Percentiles rank a stretch among this genome's conserved stretches.
Evolutionary conservation across 2,797 vertebrate species (phyloP).

Genomic region (Gallinago stenura): DNA sequence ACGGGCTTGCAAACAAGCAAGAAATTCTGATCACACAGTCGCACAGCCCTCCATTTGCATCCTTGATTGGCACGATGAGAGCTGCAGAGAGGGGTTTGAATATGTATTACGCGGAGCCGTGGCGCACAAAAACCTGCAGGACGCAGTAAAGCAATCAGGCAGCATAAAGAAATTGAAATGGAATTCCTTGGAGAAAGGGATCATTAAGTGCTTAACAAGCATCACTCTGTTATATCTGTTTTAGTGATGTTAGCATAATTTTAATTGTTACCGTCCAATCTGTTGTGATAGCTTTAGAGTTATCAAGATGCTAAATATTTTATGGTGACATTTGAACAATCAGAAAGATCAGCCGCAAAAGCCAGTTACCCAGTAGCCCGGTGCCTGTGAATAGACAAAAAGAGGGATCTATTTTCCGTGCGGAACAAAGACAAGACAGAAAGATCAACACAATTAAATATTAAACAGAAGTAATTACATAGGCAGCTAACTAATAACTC

Average conservation of each 20-base stretch:
- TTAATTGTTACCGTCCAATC: constrained; percentile 71
- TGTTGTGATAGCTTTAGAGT: constrained; percentile 74
- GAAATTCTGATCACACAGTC: constrained; percentile 77
- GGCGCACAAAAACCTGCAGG: constrained; percentile 66
- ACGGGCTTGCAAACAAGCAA: constrained; percentile 74
- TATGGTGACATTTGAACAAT: constrained; percentile 67
- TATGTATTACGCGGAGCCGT: constrained; percentile 55
- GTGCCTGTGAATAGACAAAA: constrained; percentile 29
- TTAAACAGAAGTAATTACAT: constrained; percentile 70
- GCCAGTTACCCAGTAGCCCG: constrained; percentile 12
- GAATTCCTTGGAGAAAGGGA: constrained; percentile 72
- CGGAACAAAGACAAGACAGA: constrained; percentile 67
- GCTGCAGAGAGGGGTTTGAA: constrained; percentile 53
- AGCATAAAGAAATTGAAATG: constrained; percentile 70
- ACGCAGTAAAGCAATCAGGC: constrained; percentile 69
- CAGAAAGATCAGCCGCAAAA: constrained; percentile 44
- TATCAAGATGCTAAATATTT: constrained; percentile 74
- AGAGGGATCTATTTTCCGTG: constrained; percentile 28
- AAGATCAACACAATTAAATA: constrained; percentile 77
- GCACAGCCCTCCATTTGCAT: constrained; percentile 72
- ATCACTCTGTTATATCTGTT: constrained; percentile 69
- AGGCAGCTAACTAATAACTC: constrained; percentile 65
- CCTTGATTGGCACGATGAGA: constrained; percentile 75
- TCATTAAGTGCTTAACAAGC: constrained; percentile 79
- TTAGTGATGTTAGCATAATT: constrained; percentile 69